Evolutionary conservation across 2,797 vertebrate genomes (phyloP).

Genomic region (Tinamus major): DNA sequence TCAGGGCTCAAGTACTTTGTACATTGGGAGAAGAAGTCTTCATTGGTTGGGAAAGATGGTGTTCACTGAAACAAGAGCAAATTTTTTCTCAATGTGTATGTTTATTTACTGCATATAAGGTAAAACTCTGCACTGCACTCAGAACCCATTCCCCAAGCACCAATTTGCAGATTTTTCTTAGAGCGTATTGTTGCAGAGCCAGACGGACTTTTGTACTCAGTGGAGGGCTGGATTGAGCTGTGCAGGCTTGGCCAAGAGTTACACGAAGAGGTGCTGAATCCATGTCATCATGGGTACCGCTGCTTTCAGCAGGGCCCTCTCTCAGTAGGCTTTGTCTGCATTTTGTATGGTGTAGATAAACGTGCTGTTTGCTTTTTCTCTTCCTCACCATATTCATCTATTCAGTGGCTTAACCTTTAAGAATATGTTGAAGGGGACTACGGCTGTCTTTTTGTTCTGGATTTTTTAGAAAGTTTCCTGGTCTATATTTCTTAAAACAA

Average conservation of each 20-base stretch:
- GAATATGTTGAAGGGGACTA: background rate
- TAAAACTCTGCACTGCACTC: background rate
- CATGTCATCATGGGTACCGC: background rate
- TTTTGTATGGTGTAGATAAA: background rate
- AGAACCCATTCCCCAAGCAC: background rate
- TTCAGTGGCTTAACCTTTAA: background rate
- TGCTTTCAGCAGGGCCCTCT: background rate
- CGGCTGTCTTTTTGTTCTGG: background rate
- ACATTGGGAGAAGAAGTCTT: background rate
- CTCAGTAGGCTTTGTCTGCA: background rate
- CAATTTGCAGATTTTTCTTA: background rate
- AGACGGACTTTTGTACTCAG: background rate
- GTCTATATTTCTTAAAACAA: background rate
- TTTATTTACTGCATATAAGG: background rate
- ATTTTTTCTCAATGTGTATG: background rate
- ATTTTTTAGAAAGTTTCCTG: background rate
- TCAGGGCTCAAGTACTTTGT: background rate
- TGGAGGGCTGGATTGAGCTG: background rate
- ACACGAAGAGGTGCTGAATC: background rate
- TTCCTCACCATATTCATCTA: background rate
- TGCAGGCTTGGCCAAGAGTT: background rate
- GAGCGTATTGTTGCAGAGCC: fast-evolving
- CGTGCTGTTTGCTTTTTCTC: background rate
- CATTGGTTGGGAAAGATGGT: background rate
- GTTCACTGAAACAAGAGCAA: background rate